A percentile compares a stretch with the other conserved stretches of the same genome.
phyloP scores from a whole-genome alignment of 2,888 invertebrate genomes.

The Eulithis testata region DNA sequence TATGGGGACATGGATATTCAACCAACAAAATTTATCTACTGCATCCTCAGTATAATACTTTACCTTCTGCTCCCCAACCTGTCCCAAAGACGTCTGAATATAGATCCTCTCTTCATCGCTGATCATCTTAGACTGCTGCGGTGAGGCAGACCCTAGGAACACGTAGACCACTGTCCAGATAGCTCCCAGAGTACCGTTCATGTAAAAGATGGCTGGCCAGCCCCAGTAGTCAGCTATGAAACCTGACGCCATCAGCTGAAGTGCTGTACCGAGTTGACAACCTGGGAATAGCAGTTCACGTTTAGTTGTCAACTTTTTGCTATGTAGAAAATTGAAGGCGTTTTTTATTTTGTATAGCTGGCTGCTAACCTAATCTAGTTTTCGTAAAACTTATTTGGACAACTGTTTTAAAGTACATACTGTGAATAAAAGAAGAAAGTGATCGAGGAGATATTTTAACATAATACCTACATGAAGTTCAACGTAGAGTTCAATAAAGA shows the following conservation, averaged over 20 bases:
- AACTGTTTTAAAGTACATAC: too few relatives aligned
- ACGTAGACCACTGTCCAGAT: slow-evolving; percentile 83
- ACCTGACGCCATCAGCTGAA: slow-evolving; percentile 81
- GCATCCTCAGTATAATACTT: slow-evolving; percentile 13
- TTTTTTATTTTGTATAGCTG: too few relatives aligned
- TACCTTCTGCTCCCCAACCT: slow-evolving; percentile 64
- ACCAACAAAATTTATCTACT: too few relatives aligned
- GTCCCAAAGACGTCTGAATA: slow-evolving; percentile 84
- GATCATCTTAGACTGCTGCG: slow-evolving; percentile 84
- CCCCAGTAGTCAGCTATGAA: slow-evolving; percentile 75
- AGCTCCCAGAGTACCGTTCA: slow-evolving; percentile 81
- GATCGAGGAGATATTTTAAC: too few relatives aligned
- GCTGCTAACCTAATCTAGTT: too few relatives aligned
- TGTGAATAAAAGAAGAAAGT: too few relatives aligned
- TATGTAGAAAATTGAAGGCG: too few relatives aligned
- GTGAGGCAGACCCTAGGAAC: slow-evolving; percentile 87
- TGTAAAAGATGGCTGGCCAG: slow-evolving; percentile 89
- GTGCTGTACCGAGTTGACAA: slow-evolving; percentile 83
- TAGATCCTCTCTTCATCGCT: slow-evolving; percentile 86
- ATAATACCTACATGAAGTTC: too few relatives aligned
- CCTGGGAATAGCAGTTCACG: slow-evolving; percentile 58
- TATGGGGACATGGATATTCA: too few relatives aligned
- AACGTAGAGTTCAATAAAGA: too few relatives aligned
- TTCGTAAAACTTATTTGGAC: too few relatives aligned
- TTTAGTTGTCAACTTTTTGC: too few relatives aligned